A percentile compares a stretch with the other conserved stretches of the same genome.
These are phyloP conservation scores for Taeniopygia guttata DNA, from an alignment of 2,797 vertebrate species.

Conservation along the genomic window DNA sequence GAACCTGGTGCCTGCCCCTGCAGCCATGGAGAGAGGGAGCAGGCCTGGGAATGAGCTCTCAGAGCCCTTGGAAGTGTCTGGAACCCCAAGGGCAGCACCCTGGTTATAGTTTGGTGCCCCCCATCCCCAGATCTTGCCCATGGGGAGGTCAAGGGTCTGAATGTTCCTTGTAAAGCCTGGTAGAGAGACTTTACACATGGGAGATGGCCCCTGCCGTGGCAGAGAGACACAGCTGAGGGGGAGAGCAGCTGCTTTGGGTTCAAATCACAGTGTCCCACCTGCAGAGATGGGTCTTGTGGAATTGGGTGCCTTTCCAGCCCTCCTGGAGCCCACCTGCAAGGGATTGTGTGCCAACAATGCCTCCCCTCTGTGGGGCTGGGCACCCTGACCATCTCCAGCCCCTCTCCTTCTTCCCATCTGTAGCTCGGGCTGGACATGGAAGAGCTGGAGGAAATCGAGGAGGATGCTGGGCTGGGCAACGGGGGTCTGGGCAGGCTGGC, in stretches of 20 bases:
- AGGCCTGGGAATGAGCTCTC: neutral
- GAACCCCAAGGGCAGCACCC: neutral
- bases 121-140: neutral
- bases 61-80: neutral
- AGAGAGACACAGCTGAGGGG: neutral
- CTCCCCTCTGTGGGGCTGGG: neutral
- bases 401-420: neutral
- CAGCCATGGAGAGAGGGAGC: neutral
- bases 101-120: neutral
- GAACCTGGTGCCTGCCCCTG: neutral
- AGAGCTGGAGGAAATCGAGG: slow-evolving; percentile 96
- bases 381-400: neutral
- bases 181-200: neutral
- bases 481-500: slow-evolving; percentile 95
- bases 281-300: neutral
- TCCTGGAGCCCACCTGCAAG: neutral
- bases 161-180: neutral
- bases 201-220: neutral
- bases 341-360: neutral
- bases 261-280: neutral
- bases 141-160: fast-evolving
- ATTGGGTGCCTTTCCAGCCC: neutral
- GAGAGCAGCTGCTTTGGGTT: neutral
- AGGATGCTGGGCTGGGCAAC: slow-evolving; percentile 94
- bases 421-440: slow-evolving; percentile 97